Conservation (phyloP, 1,140 invertebrate species). For the Andrena cerasifolii region DNA sequence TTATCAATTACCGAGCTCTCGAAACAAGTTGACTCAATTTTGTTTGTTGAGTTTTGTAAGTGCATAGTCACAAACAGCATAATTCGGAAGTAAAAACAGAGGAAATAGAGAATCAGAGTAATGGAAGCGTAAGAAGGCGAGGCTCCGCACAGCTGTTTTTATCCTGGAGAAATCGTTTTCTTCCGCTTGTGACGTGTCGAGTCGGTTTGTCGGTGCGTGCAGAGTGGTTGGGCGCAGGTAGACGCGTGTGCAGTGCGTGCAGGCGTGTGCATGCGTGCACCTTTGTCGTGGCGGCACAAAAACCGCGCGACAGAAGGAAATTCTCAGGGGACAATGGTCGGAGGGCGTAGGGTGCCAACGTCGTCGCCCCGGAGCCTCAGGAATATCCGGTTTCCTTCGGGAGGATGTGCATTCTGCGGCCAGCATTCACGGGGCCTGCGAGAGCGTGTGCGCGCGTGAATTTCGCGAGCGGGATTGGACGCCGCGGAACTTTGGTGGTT, state of each 20-base stretch:
- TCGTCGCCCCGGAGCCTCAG: constrained; percentile 58
- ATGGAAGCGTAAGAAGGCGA: too few species aligned
- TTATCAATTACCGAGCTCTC: too few species aligned
- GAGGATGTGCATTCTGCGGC: constrained; percentile 68
- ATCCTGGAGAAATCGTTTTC: too few species aligned
- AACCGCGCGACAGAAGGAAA: constrained; percentile 49
- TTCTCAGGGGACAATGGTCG: constrained; percentile 50
- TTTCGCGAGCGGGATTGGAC: constrained; percentile 52
- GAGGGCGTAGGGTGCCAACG: constrained; percentile 19
- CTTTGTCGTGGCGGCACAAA: constrained; percentile 43
- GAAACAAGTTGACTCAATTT: too few species aligned
- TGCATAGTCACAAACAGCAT: too few species aligned
- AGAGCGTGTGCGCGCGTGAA: constrained; percentile 30
- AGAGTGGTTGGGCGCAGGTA: too few species aligned
- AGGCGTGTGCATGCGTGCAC: constrained; percentile 25
- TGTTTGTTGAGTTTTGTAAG: too few species aligned
- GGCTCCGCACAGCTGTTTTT: too few species aligned
- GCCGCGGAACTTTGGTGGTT: constrained; percentile 68
- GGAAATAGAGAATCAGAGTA: too few species aligned
- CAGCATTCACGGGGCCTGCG: constrained; percentile 57
- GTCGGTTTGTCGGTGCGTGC: too few species aligned
- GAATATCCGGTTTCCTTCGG: constrained; percentile 76
- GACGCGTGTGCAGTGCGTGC: neutral
- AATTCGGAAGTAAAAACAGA: too few species aligned
- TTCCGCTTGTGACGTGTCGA: too few species aligned